phyloP scores from a whole-genome alignment of 2,797 vertebrate genomes.

The Meda fulgida region DNA sequence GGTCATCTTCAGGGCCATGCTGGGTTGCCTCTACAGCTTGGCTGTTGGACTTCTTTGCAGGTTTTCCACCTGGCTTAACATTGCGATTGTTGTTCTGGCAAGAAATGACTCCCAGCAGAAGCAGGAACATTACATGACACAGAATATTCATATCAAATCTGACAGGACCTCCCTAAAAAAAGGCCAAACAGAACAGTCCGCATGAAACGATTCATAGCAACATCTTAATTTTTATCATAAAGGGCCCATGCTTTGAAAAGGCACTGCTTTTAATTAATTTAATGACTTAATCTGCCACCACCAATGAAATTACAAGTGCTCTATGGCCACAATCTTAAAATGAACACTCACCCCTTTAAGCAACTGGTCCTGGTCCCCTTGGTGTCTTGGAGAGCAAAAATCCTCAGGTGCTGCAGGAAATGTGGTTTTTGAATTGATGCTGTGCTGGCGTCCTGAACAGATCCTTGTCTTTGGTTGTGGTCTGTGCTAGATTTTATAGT shows the following conservation, averaged over 20 bases:
- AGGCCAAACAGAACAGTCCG: neutral
- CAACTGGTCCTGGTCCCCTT: constrained; percentile 51
- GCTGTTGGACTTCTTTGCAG: constrained; percentile 67
- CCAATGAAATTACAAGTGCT: neutral
- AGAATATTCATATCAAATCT: constrained; percentile 74
- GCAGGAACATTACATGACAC: constrained; percentile 67
- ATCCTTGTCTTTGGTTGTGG: constrained; percentile 71
- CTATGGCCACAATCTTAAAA: neutral
- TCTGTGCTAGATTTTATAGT: constrained; percentile 75
- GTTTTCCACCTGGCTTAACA: constrained; percentile 68
- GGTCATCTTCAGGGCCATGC: constrained; percentile 55
- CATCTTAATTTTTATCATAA: neutral
- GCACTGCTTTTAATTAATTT: neutral
- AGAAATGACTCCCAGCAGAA: constrained; percentile 71
- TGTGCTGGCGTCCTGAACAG: constrained; percentile 64
- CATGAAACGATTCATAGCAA: neutral
- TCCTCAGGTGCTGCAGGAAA: constrained; percentile 48
- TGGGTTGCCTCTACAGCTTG: constrained; percentile 62
- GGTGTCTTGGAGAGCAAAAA: constrained; percentile 16
- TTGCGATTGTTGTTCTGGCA: constrained; percentile 74
- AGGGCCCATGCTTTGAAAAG: neutral
- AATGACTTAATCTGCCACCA: neutral
- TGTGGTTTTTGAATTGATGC: constrained; percentile 57
- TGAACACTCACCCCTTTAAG: constrained; percentile 69
- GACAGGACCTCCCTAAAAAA: constrained; percentile 51